Conservation (phyloP, 2,113 vertebrate species). For the Etheostoma cragini region DNA sequence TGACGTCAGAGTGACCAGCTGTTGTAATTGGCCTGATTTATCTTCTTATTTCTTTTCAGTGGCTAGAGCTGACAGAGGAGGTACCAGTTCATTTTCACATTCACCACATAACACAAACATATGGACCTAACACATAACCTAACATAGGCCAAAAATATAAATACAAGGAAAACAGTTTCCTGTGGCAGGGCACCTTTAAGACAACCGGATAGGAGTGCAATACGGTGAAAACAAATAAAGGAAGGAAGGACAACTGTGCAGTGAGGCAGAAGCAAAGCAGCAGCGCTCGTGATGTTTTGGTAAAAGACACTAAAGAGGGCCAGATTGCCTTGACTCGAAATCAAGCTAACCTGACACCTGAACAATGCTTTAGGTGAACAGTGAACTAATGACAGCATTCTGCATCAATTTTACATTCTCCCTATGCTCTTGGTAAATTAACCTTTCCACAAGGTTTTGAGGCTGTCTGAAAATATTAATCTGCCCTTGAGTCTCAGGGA, state of each 20-base stretch:
- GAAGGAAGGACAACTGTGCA: not conserved
- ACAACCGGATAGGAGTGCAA: not conserved
- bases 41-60: no score
- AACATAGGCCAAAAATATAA: no score
- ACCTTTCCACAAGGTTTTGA: constrained; percentile 3
- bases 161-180: no score
- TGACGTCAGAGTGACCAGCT: no score
- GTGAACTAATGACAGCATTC: not conserved
- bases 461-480: constrained; percentile 20
- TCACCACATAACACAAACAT: no score
- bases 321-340: not conserved
- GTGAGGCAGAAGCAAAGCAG: not conserved
- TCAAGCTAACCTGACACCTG: not conserved
- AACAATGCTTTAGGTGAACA: not conserved
- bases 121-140: no score
- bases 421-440: not conserved
- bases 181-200: not conserved
- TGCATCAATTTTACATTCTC: constrained; percentile 16
- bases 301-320: not conserved
- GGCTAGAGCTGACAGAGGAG: no score
- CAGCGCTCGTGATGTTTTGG: not conserved
- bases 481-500: not conserved
- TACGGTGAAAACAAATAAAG: not conserved
- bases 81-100: no score
- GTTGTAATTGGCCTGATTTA: no score